Evolutionary conservation across 2,113 vertebrate species (phyloP).

Genomic region (Siphamia tubifer): DNA sequence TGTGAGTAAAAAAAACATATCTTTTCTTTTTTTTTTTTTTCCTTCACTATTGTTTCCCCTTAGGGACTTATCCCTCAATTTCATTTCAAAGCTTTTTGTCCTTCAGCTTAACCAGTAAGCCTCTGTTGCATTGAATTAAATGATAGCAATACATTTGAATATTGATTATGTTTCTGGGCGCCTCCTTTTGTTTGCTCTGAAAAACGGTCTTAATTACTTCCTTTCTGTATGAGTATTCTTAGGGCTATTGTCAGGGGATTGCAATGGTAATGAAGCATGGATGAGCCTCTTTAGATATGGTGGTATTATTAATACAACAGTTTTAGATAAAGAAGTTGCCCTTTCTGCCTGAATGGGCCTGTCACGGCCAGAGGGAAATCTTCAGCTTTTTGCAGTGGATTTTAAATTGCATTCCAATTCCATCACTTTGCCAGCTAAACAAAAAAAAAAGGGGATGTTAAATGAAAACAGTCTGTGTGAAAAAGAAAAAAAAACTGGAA

Average conservation of each 20-base stretch:
- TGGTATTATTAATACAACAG: conserved; percentile 58
- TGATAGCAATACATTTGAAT: conserved; percentile 74
- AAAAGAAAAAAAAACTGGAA: background rate
- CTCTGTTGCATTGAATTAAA: conserved; percentile 66
- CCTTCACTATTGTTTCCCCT: conserved; percentile 4
- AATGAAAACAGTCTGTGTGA: background rate
- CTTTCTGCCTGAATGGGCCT: conserved; percentile 52
- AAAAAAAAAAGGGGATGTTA: conserved; percentile 18
- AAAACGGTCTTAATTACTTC: conserved; percentile 72
- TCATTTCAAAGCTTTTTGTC: conserved; percentile 63
- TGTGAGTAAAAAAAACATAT: conserved; percentile 82
- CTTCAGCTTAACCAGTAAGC: conserved; percentile 61
- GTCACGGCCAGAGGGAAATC: conserved; percentile 35
- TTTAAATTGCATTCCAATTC: conserved; percentile 23
- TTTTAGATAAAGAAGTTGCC: conserved; percentile 61
- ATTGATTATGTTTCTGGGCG: conserved; percentile 66
- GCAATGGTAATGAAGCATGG: conserved; percentile 67
- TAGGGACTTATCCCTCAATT: conserved; percentile 30
- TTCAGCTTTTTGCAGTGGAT: conserved; percentile 15
- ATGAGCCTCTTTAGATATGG: conserved; percentile 64
- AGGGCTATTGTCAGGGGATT: conserved; percentile 70
- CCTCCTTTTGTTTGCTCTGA: conserved; percentile 68
- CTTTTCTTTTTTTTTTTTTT: conserved; percentile 26
- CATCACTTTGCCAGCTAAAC: conserved; percentile 7
- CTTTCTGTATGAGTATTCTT: conserved; percentile 51